These are phyloP conservation scores for Ranitomeya variabilis DNA, from an alignment of 2,113 vertebrate species.

Conservation along the genomic window DNA sequence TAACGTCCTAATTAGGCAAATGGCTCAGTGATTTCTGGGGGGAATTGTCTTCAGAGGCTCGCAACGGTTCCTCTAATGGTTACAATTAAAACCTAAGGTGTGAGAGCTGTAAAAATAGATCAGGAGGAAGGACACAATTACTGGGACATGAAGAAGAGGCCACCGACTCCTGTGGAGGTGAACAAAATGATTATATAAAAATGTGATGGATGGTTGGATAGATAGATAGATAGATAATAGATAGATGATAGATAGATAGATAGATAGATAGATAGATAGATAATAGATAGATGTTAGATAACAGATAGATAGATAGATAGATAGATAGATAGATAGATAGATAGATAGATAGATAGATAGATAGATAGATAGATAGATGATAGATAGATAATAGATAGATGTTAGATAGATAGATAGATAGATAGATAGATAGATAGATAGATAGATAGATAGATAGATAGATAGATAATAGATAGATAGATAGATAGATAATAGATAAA, in stretches of 20 bases:
- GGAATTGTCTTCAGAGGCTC: conserved; percentile 26
- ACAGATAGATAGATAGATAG: neutral
- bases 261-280: neutral
- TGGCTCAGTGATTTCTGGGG: conserved; percentile 33
- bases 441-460: no score
- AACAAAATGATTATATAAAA: neutral
- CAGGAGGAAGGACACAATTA: neutral
- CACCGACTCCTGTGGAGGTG: neutral
- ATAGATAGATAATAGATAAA: no score
- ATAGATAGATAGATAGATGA: no score
- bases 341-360: no score
- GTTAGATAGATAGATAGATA: no score
- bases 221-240: conserved; percentile 2
- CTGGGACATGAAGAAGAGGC: neutral
- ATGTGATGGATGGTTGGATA: neutral
- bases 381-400: no score
- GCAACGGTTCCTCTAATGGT: conserved; percentile 10
- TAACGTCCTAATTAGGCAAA: conserved; percentile 52
- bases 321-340: no score
- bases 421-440: no score
- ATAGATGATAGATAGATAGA: conserved; percentile 11
- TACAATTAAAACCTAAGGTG: conserved; percentile 44
- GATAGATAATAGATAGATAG: no score
- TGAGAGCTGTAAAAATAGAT: conserved; percentile 46
- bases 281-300: neutral